Percentiles rank a stretch among this genome's conserved stretches.
phyloP scores from a whole-genome alignment of 2,113 vertebrate genomes.

The Otis tarda region DNA sequence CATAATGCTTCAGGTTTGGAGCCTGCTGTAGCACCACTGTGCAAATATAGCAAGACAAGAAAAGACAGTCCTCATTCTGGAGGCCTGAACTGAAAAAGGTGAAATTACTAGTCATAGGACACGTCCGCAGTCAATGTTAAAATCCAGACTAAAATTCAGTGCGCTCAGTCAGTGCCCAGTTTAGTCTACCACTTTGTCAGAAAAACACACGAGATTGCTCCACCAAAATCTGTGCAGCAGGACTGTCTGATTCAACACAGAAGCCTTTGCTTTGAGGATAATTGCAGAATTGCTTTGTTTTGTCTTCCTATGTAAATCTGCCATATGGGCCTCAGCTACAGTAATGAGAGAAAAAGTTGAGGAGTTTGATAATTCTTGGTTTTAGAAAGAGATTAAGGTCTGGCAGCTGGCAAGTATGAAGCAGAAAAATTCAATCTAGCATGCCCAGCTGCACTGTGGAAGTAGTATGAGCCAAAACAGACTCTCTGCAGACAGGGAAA shows the following conservation, averaged over 20 bases:
- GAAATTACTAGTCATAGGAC: background rate
- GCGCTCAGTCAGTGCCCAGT: background rate
- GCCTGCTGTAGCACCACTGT: background rate
- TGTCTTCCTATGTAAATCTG: slow-evolving; percentile 67
- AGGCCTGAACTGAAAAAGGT: background rate
- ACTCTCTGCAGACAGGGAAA: background rate
- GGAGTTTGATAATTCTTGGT: slow-evolving; percentile 58
- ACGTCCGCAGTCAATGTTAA: background rate
- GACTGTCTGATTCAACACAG: slow-evolving; percentile 5
- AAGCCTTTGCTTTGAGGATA: slow-evolving; percentile 53
- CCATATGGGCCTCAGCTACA: slow-evolving; percentile 55
- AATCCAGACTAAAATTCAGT: background rate
- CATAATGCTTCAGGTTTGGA: background rate
- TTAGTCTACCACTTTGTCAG: background rate
- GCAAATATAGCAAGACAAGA: background rate
- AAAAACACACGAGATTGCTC: background rate
- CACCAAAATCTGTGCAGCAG: slow-evolving; percentile 21
- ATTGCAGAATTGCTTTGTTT: slow-evolving; percentile 55
- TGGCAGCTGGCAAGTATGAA: slow-evolving; percentile 59
- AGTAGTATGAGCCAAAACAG: slow-evolving; percentile 39
- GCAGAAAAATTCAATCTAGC: slow-evolving; percentile 55
- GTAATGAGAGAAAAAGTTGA: slow-evolving; percentile 59
- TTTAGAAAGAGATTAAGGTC: slow-evolving; percentile 59
- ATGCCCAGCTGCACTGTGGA: slow-evolving; percentile 55
- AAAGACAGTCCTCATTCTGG: background rate